phyloP scores from a whole-genome alignment of 2,113 vertebrate genomes.

The Sula dactylatra region DNA sequence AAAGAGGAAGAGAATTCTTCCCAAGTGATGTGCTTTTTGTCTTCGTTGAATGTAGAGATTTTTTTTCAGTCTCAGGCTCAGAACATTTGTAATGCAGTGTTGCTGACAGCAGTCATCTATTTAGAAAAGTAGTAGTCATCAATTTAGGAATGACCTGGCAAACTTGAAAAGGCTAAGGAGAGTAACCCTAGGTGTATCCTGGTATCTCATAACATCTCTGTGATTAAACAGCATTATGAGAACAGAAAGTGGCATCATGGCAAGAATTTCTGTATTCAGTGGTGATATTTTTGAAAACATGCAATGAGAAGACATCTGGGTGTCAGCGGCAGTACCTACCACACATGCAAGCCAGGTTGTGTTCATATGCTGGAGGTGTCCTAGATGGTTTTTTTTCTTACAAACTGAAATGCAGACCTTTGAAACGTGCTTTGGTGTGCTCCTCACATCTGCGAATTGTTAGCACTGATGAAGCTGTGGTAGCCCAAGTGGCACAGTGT shows the following conservation, averaged over 20 bases:
- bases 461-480: not conserved
- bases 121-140: not conserved
- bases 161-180: not conserved
- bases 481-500: not conserved
- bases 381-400: not conserved
- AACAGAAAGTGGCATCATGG: not conserved
- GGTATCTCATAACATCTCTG: not conserved
- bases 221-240: not conserved
- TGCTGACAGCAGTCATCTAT: not conserved
- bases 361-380: not conserved
- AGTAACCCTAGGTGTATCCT: not conserved
- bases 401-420: not conserved
- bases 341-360: too few species aligned
- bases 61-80: not conserved
- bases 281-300: not conserved
- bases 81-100: not conserved
- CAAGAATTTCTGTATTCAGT: not conserved
- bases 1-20: not conserved
- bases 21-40: not conserved
- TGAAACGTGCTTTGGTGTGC: not conserved
- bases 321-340: not conserved
- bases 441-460: not conserved
- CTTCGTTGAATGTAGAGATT: not conserved
- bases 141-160: not conserved
- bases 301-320: not conserved